Evolutionary conservation across 2,888 invertebrate genomes (phyloP).

Genomic region (Amiota minor): DNA sequence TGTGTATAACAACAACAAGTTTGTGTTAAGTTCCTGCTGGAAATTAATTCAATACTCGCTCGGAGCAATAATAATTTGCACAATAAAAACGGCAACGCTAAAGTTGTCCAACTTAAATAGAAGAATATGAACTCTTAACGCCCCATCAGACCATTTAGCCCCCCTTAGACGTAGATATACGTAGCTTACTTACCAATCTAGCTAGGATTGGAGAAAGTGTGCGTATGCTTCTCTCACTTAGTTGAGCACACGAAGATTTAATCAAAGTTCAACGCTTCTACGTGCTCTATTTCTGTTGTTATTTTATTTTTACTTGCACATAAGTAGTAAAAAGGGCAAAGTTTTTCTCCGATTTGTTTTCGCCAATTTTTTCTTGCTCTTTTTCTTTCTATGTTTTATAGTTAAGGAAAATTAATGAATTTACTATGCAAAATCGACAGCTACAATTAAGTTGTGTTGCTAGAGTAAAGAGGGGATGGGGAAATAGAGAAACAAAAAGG

Average conservation of each 20-base stretch:
- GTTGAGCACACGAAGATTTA: slow-evolving; percentile 16
- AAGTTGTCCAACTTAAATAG: slow-evolving; percentile 35
- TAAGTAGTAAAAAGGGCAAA: not conserved
- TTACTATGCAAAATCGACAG: slow-evolving; percentile 64
- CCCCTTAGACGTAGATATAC: no score
- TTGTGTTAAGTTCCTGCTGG: slow-evolving; percentile 31
- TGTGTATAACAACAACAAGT: slow-evolving; percentile 41
- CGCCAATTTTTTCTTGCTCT: slow-evolving; percentile 26
- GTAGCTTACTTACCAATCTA: no score
- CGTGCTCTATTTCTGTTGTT: slow-evolving; percentile 6
- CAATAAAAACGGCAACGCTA: slow-evolving; percentile 63
- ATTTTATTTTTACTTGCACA: not conserved
- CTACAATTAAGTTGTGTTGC: slow-evolving; percentile 30
- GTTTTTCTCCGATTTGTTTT: not conserved
- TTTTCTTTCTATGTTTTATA: not conserved
- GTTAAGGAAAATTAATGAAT: slow-evolving; percentile 59
- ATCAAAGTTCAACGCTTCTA: slow-evolving; percentile 18
- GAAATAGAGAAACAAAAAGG: no score
- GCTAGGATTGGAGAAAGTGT: no score
- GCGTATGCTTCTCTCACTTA: slow-evolving; percentile 1
- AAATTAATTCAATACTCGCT: slow-evolving; percentile 63
- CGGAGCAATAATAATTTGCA: slow-evolving; percentile 63
- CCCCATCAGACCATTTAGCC: no score
- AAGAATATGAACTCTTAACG: no score
- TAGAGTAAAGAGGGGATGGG: no score